phyloP scores from a whole-genome alignment of 2,797 vertebrate genomes.

The Somateria mollissima region DNA sequence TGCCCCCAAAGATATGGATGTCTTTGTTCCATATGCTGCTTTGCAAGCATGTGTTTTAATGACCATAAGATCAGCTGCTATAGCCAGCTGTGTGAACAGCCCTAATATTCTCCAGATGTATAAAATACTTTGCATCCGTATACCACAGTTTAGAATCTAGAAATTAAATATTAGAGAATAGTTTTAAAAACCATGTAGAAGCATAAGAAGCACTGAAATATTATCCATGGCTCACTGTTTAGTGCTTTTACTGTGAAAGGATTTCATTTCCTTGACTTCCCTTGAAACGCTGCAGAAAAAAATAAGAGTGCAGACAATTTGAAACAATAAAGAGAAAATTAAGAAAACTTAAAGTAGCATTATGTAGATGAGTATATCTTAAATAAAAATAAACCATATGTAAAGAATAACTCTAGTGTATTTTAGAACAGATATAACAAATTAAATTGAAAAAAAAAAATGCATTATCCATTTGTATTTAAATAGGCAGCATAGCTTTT shows the following conservation, averaged over 20 bases:
- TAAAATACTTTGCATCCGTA: not conserved
- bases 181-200: not conserved
- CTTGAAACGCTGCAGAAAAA: not conserved
- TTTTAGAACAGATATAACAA: not conserved
- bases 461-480: slow-evolving; percentile 6
- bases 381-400: not conserved
- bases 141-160: not conserved
- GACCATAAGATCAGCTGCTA: not conserved
- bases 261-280: not conserved
- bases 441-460: not conserved
- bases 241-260: not conserved
- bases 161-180: not conserved
- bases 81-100: slow-evolving; percentile 11
- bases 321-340: not conserved
- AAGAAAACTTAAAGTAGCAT: not conserved
- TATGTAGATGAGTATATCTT: not conserved
- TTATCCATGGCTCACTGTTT: not conserved
- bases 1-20: not conserved
- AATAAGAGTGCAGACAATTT: not conserved
- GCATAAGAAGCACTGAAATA: not conserved
- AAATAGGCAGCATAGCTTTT: not conserved
- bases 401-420: not conserved
- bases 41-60: slow-evolving; percentile 6
- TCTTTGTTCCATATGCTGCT: not conserved
- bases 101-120: slow-evolving; percentile 1